Base-by-base conservation (phyloP, 2,113 vertebrate genomes). In the Cyanoliseus patagonus region DNA sequence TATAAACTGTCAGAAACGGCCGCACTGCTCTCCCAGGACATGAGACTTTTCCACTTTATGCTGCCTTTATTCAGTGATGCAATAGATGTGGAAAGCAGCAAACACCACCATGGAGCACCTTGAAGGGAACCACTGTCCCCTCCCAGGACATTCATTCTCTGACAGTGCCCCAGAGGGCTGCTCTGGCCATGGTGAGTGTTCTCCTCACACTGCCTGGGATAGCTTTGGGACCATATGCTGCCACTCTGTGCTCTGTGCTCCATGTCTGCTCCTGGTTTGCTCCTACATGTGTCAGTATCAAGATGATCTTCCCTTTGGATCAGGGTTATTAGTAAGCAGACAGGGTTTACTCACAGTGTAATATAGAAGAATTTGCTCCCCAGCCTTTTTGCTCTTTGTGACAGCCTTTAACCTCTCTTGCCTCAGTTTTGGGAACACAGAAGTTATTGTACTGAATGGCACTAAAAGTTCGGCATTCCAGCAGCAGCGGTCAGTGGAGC, bases 31-130 rank as follows among this genome's bases (percentile, higher is more conserved):
- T 72, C 83, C 93, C 63, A 30, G 83, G 72, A 88, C 22, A 24
- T 28, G 53, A 74, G 39, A 74, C 64, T 86, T 83, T 84, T 42
- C 61, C 70, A 35, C 68, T 86, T 80, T 17, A 8, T 59, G 63
- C 86, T 96, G 69, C 62, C 35, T 84, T 90, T 84, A 72, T 79
- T 67, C 87, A 86, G 55, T 90, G 90, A 88, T 61, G 46, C 41
- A 81, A 35, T 67, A 74, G 46, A 37, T 46, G 68, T 72, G 81
- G 70, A 88, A 94, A 94, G 82, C n/a, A 37, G 17, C 17, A 37
- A 62, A 19, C 2, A 2, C 23, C 53, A 42, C 46, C 30, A 13
- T 23, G 35, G 83, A 86, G 72, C 55, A 61, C 47, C 80, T 47
- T 0, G 1, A 11, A 41, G 64, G 35, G 19, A 79, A 37, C 9